Evolutionary conservation across 1,140 invertebrate genomes (phyloP).

Genomic region (Trachelipus rathkii): DNA sequence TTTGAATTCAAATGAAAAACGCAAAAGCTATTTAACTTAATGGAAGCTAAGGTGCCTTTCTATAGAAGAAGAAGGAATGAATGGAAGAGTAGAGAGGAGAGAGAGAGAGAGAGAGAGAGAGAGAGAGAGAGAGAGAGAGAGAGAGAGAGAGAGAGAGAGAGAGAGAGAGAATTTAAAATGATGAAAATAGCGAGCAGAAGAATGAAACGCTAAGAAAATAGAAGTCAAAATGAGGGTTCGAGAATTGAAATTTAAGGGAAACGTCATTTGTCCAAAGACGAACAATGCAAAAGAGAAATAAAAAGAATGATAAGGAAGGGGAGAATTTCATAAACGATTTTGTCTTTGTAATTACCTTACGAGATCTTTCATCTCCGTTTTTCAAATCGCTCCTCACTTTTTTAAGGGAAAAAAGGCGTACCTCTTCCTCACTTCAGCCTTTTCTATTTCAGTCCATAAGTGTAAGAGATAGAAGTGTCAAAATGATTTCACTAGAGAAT

Average conservation of each 20-base stretch:
- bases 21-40: constrained; percentile 8
- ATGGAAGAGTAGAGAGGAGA: background rate
- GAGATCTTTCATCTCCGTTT: constrained; percentile 6
- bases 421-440: background rate
- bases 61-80: background rate
- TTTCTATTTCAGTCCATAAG: background rate
- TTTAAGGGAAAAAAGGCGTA: background rate
- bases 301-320: background rate
- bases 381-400: background rate
- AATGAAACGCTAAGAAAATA: too few species aligned
- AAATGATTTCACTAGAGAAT: background rate
- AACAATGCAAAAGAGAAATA: constrained; percentile 11
- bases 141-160: background rate
- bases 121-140: background rate
- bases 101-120: constrained; percentile 8
- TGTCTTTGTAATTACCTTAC: constrained; percentile 13
- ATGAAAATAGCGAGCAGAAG: too few species aligned
- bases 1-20: constrained; percentile 11
- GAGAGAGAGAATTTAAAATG: too few species aligned
- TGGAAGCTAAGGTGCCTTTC: background rate
- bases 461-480: background rate
- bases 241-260: background rate
- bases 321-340: constrained; percentile 13
- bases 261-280: background rate
- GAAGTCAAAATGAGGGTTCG: too few species aligned